Evolutionary conservation across 2,113 vertebrate species (phyloP).

Genomic region (Mungos mungo): DNA sequence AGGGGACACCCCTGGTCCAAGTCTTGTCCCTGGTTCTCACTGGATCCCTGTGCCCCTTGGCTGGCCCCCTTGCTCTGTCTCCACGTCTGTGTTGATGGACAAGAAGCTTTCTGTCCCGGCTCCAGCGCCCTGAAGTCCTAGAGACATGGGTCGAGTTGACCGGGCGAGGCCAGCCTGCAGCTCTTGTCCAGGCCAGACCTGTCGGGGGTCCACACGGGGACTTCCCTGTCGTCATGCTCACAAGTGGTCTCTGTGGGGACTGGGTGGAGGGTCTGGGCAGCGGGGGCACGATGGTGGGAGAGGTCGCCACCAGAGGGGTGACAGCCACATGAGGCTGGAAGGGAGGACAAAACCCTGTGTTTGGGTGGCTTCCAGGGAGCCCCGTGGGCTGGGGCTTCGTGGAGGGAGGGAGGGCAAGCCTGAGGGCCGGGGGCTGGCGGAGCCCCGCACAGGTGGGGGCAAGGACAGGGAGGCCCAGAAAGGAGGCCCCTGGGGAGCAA

Average conservation of each 20-base stretch:
- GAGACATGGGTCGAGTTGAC: background rate
- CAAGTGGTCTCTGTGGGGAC: accelerated
- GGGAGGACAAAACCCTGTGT: too few relatives aligned
- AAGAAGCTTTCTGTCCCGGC: background rate
- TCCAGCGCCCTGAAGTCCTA: accelerated
- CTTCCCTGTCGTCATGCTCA: accelerated
- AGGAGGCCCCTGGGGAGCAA: background rate
- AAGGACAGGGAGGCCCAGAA: background rate
- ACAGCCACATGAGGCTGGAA: background rate
- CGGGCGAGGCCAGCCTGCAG: accelerated
- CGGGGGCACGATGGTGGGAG: accelerated
- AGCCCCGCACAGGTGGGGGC: background rate
- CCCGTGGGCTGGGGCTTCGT: background rate
- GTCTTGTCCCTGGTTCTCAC: background rate
- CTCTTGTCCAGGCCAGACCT: background rate
- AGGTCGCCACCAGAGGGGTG: background rate
- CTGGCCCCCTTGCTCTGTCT: background rate
- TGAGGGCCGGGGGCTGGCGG: background rate
- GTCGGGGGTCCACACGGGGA: accelerated
- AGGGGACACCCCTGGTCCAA: background rate
- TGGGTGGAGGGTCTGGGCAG: background rate
- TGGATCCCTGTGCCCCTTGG: background rate
- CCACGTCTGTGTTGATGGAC: accelerated
- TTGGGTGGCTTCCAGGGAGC: background rate
- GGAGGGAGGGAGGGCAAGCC: background rate